These are phyloP conservation scores for Phrynocephalus forsythii DNA, from an alignment of 2,797 vertebrate species.

Conservation along the genomic window DNA sequence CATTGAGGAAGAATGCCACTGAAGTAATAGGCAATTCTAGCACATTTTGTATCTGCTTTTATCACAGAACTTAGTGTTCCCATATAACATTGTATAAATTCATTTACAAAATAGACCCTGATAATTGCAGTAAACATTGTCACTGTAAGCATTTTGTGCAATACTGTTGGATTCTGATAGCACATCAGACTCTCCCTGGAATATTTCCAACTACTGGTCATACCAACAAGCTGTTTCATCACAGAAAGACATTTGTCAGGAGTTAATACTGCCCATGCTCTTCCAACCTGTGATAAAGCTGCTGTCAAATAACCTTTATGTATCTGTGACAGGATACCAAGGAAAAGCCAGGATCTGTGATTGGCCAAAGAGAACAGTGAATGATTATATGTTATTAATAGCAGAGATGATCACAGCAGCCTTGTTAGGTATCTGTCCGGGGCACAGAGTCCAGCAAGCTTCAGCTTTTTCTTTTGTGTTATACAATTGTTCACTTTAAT, in stretches of 20 bases:
- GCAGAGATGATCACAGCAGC: neutral
- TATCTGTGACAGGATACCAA: neutral
- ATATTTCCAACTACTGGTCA: neutral
- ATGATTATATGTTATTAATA: neutral
- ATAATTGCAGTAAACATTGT: neutral
- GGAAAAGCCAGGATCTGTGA: neutral
- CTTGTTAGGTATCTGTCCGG: neutral
- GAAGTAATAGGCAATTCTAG: neutral
- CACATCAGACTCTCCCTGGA: neutral
- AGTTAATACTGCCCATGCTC: neutral
- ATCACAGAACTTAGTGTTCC: neutral
- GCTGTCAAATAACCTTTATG: neutral
- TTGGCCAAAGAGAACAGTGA: neutral
- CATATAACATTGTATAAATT: neutral
- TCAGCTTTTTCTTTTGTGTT: neutral
- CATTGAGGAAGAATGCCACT: neutral
- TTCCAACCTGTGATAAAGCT: neutral
- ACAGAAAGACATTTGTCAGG: neutral
- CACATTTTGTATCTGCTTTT: neutral
- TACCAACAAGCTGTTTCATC: neutral
- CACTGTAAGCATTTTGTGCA: neutral
- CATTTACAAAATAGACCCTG: neutral
- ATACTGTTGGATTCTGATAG: neutral
- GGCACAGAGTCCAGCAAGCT: neutral
- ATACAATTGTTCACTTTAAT: neutral